phyloP scores from a whole-genome alignment of 2,113 vertebrate species.

The Cryptotis parvus region DNA sequence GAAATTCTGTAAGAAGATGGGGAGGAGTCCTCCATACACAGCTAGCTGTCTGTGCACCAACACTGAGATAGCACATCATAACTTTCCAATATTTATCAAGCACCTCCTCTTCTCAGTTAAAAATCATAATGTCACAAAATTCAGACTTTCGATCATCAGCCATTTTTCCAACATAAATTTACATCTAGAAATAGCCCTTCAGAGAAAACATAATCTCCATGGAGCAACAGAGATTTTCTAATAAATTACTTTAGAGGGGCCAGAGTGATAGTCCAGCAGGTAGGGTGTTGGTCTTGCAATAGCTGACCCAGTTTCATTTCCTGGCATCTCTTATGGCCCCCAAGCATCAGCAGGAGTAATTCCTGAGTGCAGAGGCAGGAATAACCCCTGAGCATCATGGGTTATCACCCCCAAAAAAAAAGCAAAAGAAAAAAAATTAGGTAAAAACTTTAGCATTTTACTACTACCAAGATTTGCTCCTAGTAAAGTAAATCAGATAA shows the following conservation, averaged over 20 bases:
- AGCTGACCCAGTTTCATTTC: no score
- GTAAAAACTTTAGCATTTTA: conserved; percentile 34
- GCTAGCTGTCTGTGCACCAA: fast-evolving
- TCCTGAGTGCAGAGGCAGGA: no score
- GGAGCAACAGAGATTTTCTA: conserved; percentile 71
- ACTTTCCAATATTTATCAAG: conserved; percentile 47
- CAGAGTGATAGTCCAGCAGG: no score
- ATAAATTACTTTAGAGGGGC: conserved; percentile 69
- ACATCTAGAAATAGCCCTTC: conserved; percentile 57
- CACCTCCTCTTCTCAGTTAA: conserved; percentile 49
- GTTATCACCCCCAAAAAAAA: no score
- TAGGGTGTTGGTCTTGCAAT: no score
- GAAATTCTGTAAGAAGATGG: no score
- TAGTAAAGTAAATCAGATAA: conserved; percentile 81
- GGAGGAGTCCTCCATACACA: no score
- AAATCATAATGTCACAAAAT: neutral
- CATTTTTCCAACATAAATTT: conserved; percentile 58
- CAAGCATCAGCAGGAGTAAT: no score
- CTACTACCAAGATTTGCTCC: conserved; percentile 75
- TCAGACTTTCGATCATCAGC: conserved; percentile 58
- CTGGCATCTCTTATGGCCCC: no score
- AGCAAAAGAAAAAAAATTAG: no score
- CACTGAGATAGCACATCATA: neutral
- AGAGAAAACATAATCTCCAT: conserved; percentile 69
- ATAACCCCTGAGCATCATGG: no score